Base-by-base conservation (phyloP, 2,113 vertebrate species). In the Malurus melanocephalus region DNA sequence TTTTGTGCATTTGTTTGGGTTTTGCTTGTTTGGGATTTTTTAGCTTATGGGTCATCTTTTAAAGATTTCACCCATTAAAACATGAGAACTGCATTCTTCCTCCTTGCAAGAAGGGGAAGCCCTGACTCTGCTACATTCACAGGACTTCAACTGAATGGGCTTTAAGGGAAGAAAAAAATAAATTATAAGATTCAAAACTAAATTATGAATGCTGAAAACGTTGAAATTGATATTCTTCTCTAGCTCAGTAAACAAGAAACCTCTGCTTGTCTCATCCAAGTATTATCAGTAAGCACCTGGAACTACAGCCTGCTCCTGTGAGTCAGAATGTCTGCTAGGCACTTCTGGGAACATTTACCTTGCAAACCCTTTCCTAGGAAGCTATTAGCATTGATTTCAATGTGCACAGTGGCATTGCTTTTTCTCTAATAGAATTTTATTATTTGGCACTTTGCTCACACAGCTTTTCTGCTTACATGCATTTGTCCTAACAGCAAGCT, bases 401-500 rank as follows among this genome's bases (percentile, higher is more conserved):
- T 0, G 16, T 40, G 68, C 28, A 80, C 40, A 22, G 27, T 59
- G 71, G 33, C 53, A 49, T 64, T 92, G 73, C 22, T 85, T 78
- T 84, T 83, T 62, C 35, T 83, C 26, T 72, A 72, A 57, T 7
- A 85, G 76, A 40, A 74, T 32, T 78, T 52, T 30, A 57, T 53
- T 76, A 57, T 79, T 77, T 87, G 60, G 80, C 35, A 45, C n/a
- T 91, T 87, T 71, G 80, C 52, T 83, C 45, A 27, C 42, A 53
- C 28, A 91, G 75, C 46, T 88, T 87, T 93, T 90, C 86, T 88
- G 51, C 69, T 72, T 75, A n/a, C 3, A 32, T 2, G 2, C 60
- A 33, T 71, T 80, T 89, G 57, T 91, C 68, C 55, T 78, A 92
- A 91, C 32, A 91, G 85, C 87, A 89, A 91, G 52, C 46, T 85